Evolutionary conservation across 2,113 vertebrate genomes (phyloP), one percentile per base, ranked within the genome.

Genomic region (Aptenodytes patagonicus): DNA sequence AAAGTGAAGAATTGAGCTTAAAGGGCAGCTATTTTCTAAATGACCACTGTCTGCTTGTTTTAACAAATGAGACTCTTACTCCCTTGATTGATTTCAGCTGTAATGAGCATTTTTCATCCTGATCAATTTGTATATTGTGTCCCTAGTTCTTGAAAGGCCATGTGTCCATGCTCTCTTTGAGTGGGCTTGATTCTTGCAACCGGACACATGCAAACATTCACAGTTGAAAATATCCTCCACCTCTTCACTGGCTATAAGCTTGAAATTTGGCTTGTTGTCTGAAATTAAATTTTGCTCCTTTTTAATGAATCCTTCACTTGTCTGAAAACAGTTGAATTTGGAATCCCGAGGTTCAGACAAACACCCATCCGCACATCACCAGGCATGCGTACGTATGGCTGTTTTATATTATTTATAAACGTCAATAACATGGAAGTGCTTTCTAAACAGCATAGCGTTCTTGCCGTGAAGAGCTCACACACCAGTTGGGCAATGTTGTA

Each of bases 131-230:
- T 29, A 25, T 31, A 32, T 46, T n/a, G 25, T 29, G 9, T 22
- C 55, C 15, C 44, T 31, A 40, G 36, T 4, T 38, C 66, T 65
- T 72, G 52, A 60, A 76, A 42, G 44, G 19, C 36, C 26, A 6
- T 0, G 0, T 22, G 36, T 24, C 46, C 34, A 6, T 9, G 16
- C 4, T 71, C 1, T 31, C 34, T 42, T 90, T 7, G 8, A 32
- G n/a, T 15, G 11, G 6, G 11, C 51, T 82, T 55, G n/a, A 28
- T 75, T 62, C 77, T 69, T 68, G 26, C 13, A 25, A 7, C 9
- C 14, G 52, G 44, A 38, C 54, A 46, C 66, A n/a, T 13, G 11
- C 7, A 82, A 65, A 29, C 25, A 44, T 13, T 57, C 49, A 58
- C 54, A 73, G 38, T 1, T 62, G 46, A 61, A 77, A 89, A 4